These are phyloP conservation scores for Strix uralensis DNA, from an alignment of 2,113 vertebrate genomes.

Conservation along the genomic window DNA sequence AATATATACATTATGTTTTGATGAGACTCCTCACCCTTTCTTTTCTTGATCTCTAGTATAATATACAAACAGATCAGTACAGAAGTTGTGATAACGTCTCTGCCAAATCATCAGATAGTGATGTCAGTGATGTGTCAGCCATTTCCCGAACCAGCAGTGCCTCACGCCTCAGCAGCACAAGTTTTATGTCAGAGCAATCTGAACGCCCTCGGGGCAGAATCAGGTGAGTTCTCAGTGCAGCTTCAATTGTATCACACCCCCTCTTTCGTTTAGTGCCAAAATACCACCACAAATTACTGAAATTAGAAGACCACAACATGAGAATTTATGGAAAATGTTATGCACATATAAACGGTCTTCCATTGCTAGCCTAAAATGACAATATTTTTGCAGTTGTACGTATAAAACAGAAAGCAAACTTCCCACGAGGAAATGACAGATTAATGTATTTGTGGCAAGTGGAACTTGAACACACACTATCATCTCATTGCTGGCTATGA, in stretches of 20 bases:
- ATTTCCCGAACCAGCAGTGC: conserved; percentile 96
- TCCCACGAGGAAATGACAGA: neutral
- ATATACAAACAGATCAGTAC: conserved; percentile 90
- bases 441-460: neutral
- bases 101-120: conserved; percentile 95
- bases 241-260: neutral
- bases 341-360: neutral
- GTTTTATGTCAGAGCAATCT: conserved; percentile 98
- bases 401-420: neutral
- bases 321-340: neutral
- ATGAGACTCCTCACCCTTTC: conserved; percentile 63
- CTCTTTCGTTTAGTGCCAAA: neutral
- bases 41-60: conserved; percentile 81
- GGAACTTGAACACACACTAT: neutral
- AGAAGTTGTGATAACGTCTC: conserved; percentile 96
- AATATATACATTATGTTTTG: neutral
- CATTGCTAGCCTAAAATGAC: neutral
- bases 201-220: conserved; percentile 90
- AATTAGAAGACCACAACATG: neutral
- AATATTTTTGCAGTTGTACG: neutral
- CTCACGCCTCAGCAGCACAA: conserved; percentile 97
- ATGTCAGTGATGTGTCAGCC: conserved; percentile 93
- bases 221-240: conserved; percentile 81
- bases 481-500: neutral
- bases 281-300: neutral